These are phyloP conservation scores for Trichonephila clavata DNA, from an alignment of 1,140 invertebrate genomes.

Conservation along the genomic window DNA sequence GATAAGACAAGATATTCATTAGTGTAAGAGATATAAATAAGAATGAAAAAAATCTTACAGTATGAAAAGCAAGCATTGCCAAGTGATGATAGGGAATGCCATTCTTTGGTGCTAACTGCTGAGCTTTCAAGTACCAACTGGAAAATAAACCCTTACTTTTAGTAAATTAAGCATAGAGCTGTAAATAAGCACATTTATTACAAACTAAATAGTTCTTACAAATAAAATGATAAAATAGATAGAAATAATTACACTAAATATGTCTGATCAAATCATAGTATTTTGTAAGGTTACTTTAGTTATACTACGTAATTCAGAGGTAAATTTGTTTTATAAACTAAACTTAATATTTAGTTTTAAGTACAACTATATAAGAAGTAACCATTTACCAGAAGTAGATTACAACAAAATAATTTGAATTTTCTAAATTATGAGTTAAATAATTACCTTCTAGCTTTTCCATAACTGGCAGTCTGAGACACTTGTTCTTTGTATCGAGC, in stretches of 20 bases:
- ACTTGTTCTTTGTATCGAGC: conserved; percentile 92
- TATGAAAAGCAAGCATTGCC: conserved; percentile 93
- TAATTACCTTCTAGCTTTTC: conserved; percentile 86
- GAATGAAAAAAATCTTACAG: conserved; percentile 85
- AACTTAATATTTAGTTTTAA: too few species aligned
- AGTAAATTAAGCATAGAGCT: too few species aligned
- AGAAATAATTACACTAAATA: too few species aligned
- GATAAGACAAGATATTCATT: neutral
- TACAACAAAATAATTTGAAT: neutral
- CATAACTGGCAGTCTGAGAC: conserved; percentile 90
- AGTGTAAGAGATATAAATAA: neutral
- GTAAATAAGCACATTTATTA: too few species aligned
- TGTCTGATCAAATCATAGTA: too few species aligned
- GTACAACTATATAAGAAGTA: too few species aligned
- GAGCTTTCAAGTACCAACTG: conserved; percentile 95
- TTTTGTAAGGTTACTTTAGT: too few species aligned
- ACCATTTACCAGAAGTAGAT: too few species aligned
- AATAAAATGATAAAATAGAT: too few species aligned
- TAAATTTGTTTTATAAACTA: too few species aligned
- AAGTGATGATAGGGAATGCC: conserved; percentile 96
- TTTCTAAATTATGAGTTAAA: neutral
- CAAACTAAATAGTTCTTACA: too few species aligned
- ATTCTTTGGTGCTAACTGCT: conserved; percentile 96
- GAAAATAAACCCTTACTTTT: conserved; percentile 77
- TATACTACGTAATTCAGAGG: too few species aligned